Conservation (phyloP, 1,140 invertebrate species). For the Babylonia areolata region DNA sequence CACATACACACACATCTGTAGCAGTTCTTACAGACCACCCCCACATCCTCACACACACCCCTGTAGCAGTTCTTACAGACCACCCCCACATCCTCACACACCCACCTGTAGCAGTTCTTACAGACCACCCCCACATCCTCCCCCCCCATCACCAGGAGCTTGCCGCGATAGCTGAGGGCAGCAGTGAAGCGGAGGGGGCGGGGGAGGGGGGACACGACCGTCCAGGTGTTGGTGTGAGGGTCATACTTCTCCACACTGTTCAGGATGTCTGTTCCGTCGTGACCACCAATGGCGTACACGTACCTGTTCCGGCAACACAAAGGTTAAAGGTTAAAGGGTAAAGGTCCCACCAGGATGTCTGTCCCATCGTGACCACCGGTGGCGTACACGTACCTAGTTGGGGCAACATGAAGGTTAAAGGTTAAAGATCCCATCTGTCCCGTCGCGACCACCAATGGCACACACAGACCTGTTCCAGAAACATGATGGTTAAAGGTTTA, state of each 20-base stretch:
- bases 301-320: constrained; percentile 58
- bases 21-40: not conserved
- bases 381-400: constrained; percentile 67
- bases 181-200: constrained; percentile 68
- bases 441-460: constrained; percentile 72
- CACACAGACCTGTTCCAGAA: constrained; percentile 68
- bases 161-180: constrained; percentile 66
- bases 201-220: constrained; percentile 63
- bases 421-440: too few species aligned
- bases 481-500: too few species aligned
- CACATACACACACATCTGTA: not conserved
- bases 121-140: constrained; percentile 64
- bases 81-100: constrained; percentile 53
- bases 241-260: constrained; percentile 70
- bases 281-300: constrained; percentile 72
- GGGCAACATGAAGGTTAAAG: too few species aligned
- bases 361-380: constrained; percentile 70
- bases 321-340: constrained; percentile 62
- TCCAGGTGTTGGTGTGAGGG: constrained; percentile 68
- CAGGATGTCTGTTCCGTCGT: constrained; percentile 67
- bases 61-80: constrained; percentile 66
- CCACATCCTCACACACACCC: constrained; percentile 14
- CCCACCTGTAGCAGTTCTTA: constrained; percentile 65
- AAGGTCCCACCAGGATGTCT: constrained; percentile 66
- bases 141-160: constrained; percentile 72